phyloP scores from a whole-genome alignment of 2,113 vertebrate genomes.

The Zingel zingel region DNA sequence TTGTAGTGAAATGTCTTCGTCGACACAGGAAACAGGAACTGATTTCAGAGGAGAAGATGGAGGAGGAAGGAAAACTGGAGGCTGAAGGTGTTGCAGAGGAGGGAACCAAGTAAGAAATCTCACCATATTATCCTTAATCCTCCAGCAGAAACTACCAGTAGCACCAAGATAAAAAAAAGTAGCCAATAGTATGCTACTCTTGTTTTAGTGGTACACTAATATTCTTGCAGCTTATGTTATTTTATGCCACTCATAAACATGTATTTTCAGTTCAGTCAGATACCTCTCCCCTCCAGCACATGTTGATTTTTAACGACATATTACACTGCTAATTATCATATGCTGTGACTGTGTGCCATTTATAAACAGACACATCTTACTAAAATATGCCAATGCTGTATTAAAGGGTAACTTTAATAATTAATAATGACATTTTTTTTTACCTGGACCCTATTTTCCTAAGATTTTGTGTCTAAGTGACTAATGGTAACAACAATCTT shows the following conservation, averaged over 20 bases:
- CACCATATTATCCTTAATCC: neutral
- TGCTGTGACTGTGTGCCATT: neutral
- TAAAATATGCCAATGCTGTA: neutral
- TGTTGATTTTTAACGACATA: no score
- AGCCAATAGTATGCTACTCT: neutral
- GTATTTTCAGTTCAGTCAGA: neutral
- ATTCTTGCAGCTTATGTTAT: neutral
- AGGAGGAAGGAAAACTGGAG: slow-evolving; percentile 95
- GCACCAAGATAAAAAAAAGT: neutral
- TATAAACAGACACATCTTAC: neutral
- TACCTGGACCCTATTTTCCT: no score
- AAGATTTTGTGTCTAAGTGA: no score
- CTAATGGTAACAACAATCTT: no score
- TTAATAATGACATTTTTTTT: no score
- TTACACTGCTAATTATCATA: neutral
- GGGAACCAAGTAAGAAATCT: slow-evolving; percentile 89
- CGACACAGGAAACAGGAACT: slow-evolving; percentile 95
- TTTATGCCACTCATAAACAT: neutral
- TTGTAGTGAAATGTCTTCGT: slow-evolving; percentile 94
- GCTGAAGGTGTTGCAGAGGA: slow-evolving; percentile 91
- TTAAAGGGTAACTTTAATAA: neutral
- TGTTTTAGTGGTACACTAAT: neutral
- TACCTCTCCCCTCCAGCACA: neutral
- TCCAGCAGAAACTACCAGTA: slow-evolving; percentile 2
- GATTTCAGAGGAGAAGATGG: slow-evolving; percentile 95